Evolutionary conservation across 2,888 invertebrate genomes (phyloP), one percentile per base, ranked within the genome.

Genomic region (Acleris sparsana): DNA sequence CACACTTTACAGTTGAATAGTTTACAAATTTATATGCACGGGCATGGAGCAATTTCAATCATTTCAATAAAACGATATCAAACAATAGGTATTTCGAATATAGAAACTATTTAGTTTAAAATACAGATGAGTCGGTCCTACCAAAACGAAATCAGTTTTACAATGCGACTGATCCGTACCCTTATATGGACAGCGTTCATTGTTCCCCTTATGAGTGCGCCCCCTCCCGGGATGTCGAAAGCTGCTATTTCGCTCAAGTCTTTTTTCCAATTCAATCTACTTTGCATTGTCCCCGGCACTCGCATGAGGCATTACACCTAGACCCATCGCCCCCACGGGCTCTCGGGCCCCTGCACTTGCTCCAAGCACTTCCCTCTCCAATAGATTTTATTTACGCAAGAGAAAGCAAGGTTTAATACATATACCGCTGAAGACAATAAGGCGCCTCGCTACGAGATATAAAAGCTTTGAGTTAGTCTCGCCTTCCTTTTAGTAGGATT

Each of bases 191-290:
- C 85, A 82, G 78, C 80, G 79, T 75, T 82, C 83, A 86, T 87
- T 88, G 88, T 89, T 84, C 86, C 87, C 86, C 86, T 88, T 87
- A 82, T 78, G 77, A 84, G 77, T 78, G 79, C 78, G 78, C 78
- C 79, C 79, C 82, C 82, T 84, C 86, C 84, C 72, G 72, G 85
- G 80, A 89, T 80, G 83, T 77, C 85, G 80, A 91, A 89, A 88
- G 88, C 87, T 84, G 84, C 84, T 76, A 87, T 88, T 87, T 80
- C 76, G 76, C 80, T 88, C 79, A 80, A 87, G 84, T 87, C 87
- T 90, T 90, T 91, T 89, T 92, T 89, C 86, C 91, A 90, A 92
- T 92, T 90, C 92, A 92, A 92, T 92, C 90, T 91, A 91, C 91
- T 92, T 92, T 92, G 90, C 91, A 92, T 92, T 90, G 91, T 89